Conservation (phyloP, 1,140 invertebrate species). For the Meteorus sp. region DNA sequence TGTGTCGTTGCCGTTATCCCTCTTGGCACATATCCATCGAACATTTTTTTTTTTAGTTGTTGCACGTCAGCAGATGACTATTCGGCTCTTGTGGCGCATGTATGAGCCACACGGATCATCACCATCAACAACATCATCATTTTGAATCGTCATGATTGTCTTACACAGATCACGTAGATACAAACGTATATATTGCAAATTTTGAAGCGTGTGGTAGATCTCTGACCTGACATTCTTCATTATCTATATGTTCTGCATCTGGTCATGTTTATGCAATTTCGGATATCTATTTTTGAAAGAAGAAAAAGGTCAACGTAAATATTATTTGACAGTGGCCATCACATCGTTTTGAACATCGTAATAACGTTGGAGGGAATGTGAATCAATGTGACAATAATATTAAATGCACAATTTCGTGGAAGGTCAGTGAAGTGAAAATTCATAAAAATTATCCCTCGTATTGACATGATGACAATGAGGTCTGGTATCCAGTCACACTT, state of each 20-base stretch:
- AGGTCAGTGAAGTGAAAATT: no score
- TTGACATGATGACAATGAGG: no score
- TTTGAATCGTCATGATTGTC: no score
- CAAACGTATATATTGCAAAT: background rate
- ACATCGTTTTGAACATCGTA: no score
- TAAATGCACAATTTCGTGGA: no score
- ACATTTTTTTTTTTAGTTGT: constrained; percentile 16
- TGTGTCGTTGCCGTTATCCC: background rate
- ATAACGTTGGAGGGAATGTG: no score
- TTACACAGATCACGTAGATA: no score
- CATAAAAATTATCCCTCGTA: no score
- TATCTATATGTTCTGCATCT: background rate
- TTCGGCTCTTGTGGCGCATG: background rate
- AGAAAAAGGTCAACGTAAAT: constrained; percentile 4
- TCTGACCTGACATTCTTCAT: background rate
- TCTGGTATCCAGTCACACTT: no score
- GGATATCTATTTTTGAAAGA: constrained; percentile 1
- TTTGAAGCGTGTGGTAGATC: background rate
- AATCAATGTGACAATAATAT: no score
- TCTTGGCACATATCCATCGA: constrained; percentile 25
- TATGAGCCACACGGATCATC: background rate
- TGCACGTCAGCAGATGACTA: constrained; percentile 1
- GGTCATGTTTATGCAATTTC: background rate
- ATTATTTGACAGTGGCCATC: no score
- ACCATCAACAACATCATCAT: background rate